Percentiles rank a stretch among this genome's conserved stretches.
Conservation (phyloP, 2,888 invertebrate species). For the Rhaphigaster nebulosa region DNA sequence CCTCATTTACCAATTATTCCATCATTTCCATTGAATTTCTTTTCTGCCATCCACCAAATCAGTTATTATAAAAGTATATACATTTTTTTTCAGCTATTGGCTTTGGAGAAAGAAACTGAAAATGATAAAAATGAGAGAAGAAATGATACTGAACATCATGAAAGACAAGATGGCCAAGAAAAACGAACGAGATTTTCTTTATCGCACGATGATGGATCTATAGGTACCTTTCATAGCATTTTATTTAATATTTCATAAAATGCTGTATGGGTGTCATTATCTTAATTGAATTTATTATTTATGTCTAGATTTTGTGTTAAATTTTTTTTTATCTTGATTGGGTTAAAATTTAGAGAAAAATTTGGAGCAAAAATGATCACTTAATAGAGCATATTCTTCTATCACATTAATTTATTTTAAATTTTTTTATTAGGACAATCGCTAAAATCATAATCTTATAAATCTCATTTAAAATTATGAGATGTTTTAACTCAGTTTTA, state of each 20-base stretch:
- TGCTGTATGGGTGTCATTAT: background rate
- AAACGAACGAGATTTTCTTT: constrained; percentile 82
- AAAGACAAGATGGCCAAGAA: constrained; percentile 69
- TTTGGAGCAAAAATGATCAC: background rate
- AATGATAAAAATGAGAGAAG: constrained; percentile 59
- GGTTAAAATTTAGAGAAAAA: background rate
- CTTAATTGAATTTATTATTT: constrained; percentile 13
- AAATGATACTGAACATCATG: constrained; percentile 57
- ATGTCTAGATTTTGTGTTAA: background rate
- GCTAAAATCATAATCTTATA: no score
- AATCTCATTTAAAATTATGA: no score
- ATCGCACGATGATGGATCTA: constrained; percentile 92
- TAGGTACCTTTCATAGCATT: constrained; percentile 70
- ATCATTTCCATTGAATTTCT: background rate
- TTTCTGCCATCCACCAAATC: background rate
- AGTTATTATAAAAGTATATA: background rate
- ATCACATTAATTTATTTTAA: background rate
- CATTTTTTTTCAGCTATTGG: constrained; percentile 60
- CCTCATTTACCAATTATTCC: background rate
- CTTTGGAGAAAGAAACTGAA: constrained; percentile 63
- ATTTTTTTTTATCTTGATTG: background rate
- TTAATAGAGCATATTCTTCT: background rate
- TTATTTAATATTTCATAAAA: constrained; percentile 3
- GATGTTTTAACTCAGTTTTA: no score
- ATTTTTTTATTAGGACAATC: no score